Evolutionary conservation across 2,797 vertebrate genomes (phyloP).

Genomic region (Esox lucius): DNA sequence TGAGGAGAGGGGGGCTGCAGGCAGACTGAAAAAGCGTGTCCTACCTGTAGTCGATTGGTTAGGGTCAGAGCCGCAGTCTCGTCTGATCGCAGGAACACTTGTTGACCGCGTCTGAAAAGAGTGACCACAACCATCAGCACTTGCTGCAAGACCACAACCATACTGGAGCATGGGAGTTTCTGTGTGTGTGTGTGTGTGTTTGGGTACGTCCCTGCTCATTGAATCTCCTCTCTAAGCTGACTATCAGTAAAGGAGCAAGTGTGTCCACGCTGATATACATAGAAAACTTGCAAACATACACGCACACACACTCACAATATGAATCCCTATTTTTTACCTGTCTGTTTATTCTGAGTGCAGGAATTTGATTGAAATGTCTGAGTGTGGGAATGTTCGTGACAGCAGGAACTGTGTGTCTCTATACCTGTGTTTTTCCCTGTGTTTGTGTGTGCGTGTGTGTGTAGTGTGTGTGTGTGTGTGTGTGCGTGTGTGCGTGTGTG

Average conservation of each 20-base stretch:
- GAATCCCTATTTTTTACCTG: constrained; percentile 34
- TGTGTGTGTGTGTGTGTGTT: constrained; percentile 12
- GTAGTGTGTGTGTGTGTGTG: too few relatives aligned
- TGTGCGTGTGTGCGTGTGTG: constrained; percentile 7
- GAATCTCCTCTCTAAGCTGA: background rate
- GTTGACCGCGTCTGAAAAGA: constrained; percentile 69
- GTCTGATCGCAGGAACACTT: constrained; percentile 72
- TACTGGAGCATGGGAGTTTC: background rate
- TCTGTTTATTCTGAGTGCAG: constrained; percentile 28
- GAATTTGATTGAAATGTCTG: constrained; percentile 28
- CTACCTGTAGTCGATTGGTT: constrained; percentile 72
- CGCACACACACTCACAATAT: background rate
- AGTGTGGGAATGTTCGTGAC: constrained; percentile 24
- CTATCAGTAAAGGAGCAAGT: background rate
- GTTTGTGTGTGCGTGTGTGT: background rate
- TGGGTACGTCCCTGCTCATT: constrained; percentile 8
- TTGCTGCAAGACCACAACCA: constrained; percentile 2
- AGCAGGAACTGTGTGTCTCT: background rate
- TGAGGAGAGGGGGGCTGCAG: background rate
- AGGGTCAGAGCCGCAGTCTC: constrained; percentile 64
- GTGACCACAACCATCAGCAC: constrained; percentile 37
- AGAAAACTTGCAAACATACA: background rate
- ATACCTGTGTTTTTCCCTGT: background rate
- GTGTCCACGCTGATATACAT: constrained; percentile 1
- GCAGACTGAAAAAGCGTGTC: constrained; percentile 11